phyloP scores from a whole-genome alignment of 2,797 vertebrate species.

The Cynopterus sphinx region DNA sequence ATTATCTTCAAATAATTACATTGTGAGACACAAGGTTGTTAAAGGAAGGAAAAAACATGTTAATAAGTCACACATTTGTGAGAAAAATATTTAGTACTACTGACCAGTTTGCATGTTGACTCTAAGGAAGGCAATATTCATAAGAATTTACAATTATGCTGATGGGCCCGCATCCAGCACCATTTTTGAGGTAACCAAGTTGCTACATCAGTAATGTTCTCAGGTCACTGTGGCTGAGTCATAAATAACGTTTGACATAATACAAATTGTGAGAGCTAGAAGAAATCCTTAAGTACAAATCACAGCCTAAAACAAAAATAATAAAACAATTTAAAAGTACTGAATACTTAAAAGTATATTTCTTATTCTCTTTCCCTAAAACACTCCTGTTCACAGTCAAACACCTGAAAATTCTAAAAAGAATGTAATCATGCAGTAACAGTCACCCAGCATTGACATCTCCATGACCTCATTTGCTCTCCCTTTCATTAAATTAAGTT shows the following conservation, averaged over 20 bases:
- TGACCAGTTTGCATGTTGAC: not conserved
- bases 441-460: not conserved
- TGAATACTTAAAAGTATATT: not conserved
- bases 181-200: not conserved
- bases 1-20: not conserved
- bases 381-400: not conserved
- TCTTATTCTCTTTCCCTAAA: not conserved
- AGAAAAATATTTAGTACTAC: not conserved
- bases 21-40: not conserved
- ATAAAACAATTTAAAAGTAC: conserved; percentile 3
- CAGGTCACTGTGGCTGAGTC: not conserved
- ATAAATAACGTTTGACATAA: not conserved
- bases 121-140: not conserved
- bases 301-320: conserved; percentile 10
- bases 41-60: not conserved
- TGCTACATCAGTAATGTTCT: not conserved
- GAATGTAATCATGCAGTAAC: not conserved
- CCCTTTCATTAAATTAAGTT: not conserved
- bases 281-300: not conserved
- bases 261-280: not conserved
- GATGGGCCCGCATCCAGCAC: not conserved
- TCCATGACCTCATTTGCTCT: not conserved
- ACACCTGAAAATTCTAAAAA: not conserved
- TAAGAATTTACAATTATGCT: not conserved
- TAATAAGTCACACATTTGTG: not conserved